Percentiles rank a stretch among this genome's conserved stretches.
phyloP scores from a whole-genome alignment of 2,113 vertebrate species.

The Delphinapterus leucas region DNA sequence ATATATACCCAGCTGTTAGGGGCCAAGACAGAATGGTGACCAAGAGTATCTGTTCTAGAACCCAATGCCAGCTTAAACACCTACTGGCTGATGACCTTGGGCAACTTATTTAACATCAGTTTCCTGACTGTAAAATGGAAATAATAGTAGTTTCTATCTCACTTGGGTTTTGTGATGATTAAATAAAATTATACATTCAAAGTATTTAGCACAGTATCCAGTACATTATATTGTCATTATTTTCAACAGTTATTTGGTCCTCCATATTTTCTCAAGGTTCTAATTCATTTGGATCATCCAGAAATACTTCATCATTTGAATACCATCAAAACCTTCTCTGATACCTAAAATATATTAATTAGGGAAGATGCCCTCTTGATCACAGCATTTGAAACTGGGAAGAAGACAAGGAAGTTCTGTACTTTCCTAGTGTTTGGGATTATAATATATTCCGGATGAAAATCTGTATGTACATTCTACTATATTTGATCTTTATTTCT shows the following conservation, averaged over 20 bases:
- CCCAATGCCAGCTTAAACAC: background rate
- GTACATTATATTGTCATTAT: background rate
- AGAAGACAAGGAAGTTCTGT: conserved; percentile 13
- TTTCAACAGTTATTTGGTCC: background rate
- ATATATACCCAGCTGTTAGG: background rate
- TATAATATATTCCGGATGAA: conserved; percentile 66
- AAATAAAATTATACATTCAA: background rate
- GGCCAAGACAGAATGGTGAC: background rate
- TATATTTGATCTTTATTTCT: conserved; percentile 65
- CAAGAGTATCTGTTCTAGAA: background rate
- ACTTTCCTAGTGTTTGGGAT: conserved; percentile 49
- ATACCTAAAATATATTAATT: conserved; percentile 41
- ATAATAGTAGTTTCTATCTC: background rate
- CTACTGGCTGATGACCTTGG: background rate
- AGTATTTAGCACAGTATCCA: background rate
- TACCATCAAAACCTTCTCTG: conserved; percentile 17
- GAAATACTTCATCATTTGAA: conserved; percentile 43
- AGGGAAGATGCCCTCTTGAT: conserved; percentile 51
- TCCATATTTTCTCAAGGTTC: conserved; percentile 31
- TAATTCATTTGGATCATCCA: conserved; percentile 24
- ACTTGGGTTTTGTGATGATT: background rate
- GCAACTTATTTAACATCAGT: background rate
- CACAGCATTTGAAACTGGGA: conserved; percentile 32
- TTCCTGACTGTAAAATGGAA: background rate
- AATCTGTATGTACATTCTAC: conserved; percentile 61